A percentile compares a stretch with the other conserved stretches of the same genome.
phyloP scores from a whole-genome alignment of 2,113 vertebrate genomes.

The Leucopsar rothschildi region DNA sequence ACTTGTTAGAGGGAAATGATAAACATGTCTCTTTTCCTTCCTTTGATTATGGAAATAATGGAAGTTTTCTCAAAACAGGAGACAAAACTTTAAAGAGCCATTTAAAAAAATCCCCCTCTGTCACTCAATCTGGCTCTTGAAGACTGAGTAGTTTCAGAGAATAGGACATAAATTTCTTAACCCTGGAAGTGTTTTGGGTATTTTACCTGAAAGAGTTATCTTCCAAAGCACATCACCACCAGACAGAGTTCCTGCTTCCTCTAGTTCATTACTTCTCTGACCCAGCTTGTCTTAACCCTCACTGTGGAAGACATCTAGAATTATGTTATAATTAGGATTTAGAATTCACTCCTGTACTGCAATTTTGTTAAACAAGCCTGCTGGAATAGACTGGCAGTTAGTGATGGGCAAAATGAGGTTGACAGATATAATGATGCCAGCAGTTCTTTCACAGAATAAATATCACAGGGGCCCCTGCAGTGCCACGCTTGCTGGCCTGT shows the following conservation, averaged over 20 bases:
- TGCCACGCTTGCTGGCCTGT: not conserved
- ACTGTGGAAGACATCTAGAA: not conserved
- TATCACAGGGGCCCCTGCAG: not conserved
- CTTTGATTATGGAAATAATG: not conserved
- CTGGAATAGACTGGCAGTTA: not conserved
- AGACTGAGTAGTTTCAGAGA: not conserved
- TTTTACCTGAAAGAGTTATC: not conserved
- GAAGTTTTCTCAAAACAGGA: not conserved
- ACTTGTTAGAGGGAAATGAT: not conserved
- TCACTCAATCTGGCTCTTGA: not conserved
- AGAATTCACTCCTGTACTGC: not conserved
- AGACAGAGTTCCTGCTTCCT: not conserved
- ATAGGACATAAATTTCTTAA: not conserved
- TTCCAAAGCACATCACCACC: not conserved
- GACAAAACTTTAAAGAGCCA: not conserved
- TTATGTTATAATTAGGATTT: not conserved
- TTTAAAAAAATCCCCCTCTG: accelerated
- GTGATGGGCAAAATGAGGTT: not conserved
- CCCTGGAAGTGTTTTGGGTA: not conserved
- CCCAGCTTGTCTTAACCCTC: not conserved
- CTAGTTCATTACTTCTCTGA: not conserved
- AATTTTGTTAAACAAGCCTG: not conserved
- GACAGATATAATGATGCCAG: not conserved
- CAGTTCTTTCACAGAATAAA: not conserved
- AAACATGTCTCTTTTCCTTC: not conserved